Evolutionary conservation across 2,797 vertebrate species (phyloP).

Genomic region (Nannoperca australis): DNA sequence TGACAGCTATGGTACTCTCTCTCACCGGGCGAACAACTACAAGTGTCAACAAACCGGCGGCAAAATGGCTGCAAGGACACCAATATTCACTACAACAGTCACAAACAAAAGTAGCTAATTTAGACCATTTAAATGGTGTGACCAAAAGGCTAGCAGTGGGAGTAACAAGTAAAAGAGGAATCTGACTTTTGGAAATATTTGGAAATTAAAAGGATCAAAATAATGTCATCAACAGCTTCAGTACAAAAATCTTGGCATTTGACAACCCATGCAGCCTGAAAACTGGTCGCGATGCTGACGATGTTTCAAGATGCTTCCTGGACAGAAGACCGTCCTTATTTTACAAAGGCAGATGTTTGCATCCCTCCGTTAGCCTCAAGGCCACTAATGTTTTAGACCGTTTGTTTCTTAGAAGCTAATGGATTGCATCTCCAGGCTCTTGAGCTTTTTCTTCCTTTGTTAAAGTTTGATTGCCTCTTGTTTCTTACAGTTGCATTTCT

Average conservation of each 20-base stretch:
- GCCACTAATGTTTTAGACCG: background rate
- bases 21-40: background rate
- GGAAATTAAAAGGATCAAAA: slow-evolving; percentile 3
- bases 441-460: slow-evolving; percentile 26
- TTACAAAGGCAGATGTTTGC: background rate
- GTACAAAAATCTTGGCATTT: slow-evolving; percentile 31
- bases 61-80: background rate
- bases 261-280: background rate
- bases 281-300: background rate
- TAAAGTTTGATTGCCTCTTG: slow-evolving; percentile 32
- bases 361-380: slow-evolving; percentile 19
- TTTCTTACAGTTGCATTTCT: background rate
- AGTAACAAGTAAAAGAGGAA: no score
- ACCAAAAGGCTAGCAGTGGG: background rate
- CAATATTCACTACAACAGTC: no score
- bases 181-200: background rate
- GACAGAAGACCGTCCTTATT: background rate
- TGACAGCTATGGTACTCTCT: background rate
- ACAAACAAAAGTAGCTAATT: no score
- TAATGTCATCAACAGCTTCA: background rate
- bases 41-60: background rate
- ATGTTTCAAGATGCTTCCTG: background rate
- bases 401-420: slow-evolving; percentile 12
- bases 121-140: background rate
- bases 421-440: background rate